Evolutionary conservation across 2,113 vertebrate genomes (phyloP), one percentile per base, ranked within the genome.

Genomic region (Sigmodon hispidus): DNA sequence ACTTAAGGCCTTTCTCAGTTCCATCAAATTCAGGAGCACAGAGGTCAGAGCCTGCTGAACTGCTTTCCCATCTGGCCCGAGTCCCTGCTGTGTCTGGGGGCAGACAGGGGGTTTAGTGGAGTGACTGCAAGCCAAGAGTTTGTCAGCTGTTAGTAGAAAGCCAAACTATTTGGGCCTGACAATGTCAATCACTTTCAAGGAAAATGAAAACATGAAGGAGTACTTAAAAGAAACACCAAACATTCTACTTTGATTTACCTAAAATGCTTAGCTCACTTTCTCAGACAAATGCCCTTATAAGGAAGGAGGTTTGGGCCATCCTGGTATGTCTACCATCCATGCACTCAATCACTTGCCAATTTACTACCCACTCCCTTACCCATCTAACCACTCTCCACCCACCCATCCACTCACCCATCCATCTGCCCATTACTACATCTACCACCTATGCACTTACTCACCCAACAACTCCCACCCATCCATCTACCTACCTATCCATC

Each of bases 381-480:
- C 36, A 40, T 24, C 36, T 0, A 3, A 0, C 10, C 36, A 59
- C 24, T 0, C 34, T n/a, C n/a, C n/a, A n/a, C n/a, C n/a, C n/a
- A n/a, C n/a, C 2, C 36, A 65, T 3, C 16, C 7, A 84, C 0
- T 36, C n/a, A 59, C 16, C 52, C 13, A 40, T 26, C 11, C 9
- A 80, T 1, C 16, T 8, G 36, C 3, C 36, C 17, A 55, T 1
- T 21, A 10, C n/a, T 26, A 16, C 17, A 55, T 7, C 48, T 16
- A 52, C n/a, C 52, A 52, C 15, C 15, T 36, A 70, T 7, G 34
- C 6, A n/a, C 34, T 31, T 13, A 69, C 13, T 26, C 11, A 69
- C n/a, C n/a, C n/a, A n/a, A n/a, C n/a, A n/a, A n/a, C n/a, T n/a
- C n/a, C 36, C 52, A 80, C n/a, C 34, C 29, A 57, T 40, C 22